Percentiles rank a stretch among this genome's conserved stretches.
Conservation (phyloP, 2,888 invertebrate species). For the Lasioglossum lativentre region DNA sequence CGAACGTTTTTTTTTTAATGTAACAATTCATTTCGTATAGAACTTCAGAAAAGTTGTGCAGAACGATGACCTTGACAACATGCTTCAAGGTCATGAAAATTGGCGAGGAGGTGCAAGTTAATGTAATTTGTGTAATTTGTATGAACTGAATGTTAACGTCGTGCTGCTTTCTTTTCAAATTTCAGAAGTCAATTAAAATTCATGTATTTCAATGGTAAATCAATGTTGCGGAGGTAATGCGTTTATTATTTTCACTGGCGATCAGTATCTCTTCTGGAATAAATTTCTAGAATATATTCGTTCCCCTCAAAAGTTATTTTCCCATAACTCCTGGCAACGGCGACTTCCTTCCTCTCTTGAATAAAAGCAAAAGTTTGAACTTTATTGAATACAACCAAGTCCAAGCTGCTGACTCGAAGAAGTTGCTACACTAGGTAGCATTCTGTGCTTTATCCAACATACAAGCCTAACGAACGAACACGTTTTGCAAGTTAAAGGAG, state of each 20-base stretch:
- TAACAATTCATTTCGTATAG: neutral
- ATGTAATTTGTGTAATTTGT: too few species aligned
- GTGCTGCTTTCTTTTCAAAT: too few species aligned
- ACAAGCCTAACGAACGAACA: neutral
- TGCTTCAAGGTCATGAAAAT: too few species aligned
- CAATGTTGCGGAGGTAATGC: neutral
- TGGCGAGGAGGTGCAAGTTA: too few species aligned
- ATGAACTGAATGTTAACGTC: too few species aligned
- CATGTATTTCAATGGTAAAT: neutral
- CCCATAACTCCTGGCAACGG: neutral
- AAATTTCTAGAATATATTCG: neutral
- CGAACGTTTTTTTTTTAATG: neutral
- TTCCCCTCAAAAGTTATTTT: neutral
- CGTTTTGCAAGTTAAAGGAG: neutral
- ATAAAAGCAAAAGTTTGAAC: neutral
- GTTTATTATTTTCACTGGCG: neutral
- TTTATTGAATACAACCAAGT: neutral
- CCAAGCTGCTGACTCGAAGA: neutral
- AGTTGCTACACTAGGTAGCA: neutral
- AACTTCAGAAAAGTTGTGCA: too few species aligned
- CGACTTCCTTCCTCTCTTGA: neutral
- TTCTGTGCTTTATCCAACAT: neutral
- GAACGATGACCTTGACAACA: too few species aligned
- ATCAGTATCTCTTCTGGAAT: neutral
- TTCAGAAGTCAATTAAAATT: too few species aligned